phyloP scores from a whole-genome alignment of 2,797 vertebrate genomes.

The Neoniphon sammara region DNA sequence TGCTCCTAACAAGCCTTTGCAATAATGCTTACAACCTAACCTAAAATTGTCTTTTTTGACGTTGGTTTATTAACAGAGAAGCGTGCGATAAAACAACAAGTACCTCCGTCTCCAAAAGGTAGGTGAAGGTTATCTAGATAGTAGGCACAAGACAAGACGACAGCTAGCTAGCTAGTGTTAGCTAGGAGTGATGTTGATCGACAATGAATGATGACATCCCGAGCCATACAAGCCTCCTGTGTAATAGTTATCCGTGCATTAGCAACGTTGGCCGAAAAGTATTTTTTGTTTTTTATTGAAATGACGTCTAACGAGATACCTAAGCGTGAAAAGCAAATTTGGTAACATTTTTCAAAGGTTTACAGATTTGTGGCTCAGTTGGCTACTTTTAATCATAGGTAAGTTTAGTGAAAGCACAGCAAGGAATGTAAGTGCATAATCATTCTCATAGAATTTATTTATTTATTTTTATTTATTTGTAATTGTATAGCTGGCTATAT shows the following conservation, averaged over 20 bases:
- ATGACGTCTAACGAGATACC: too few species aligned
- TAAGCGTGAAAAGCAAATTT: too few species aligned
- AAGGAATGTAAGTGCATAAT: not conserved
- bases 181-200: not conserved
- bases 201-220: not conserved
- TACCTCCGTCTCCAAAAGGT: constrained; percentile 34
- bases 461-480: too few species aligned
- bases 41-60: constrained; percentile 11
- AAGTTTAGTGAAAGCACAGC: not conserved
- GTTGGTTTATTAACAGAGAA: constrained; percentile 4
- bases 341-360: too few species aligned
- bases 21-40: not conserved
- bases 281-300: too few species aligned
- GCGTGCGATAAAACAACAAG: not conserved
- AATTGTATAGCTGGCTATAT: too few species aligned
- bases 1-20: not conserved
- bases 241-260: too few species aligned
- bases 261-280: too few species aligned
- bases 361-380: too few species aligned
- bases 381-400: not conserved
- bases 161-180: not conserved
- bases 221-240: not conserved
- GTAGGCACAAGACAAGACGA: not conserved
- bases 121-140: not conserved
- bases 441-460: not conserved